Evolutionary conservation across 1,140 invertebrate species (phyloP), one percentile per base, ranked within the genome.

Genomic region (Lasioglossum albipes): DNA sequence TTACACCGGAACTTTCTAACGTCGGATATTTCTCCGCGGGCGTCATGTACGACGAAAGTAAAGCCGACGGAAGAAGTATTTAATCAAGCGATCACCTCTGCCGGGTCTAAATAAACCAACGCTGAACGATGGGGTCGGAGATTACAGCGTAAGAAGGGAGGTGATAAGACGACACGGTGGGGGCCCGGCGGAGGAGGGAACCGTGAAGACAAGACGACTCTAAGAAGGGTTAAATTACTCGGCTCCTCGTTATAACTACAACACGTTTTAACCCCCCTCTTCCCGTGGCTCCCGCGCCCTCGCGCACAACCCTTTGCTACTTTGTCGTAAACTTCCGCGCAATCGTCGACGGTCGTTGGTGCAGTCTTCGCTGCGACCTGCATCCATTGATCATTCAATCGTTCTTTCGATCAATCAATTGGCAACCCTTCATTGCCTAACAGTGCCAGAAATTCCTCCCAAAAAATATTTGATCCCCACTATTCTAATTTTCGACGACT

Each of bases 151-250:
- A 77, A 83, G 76, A 82, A 86, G 84, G 71, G 82, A 83, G 83
- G 81, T 85, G 87, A 88, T 88, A 89, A 89, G 85, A 81, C 78
- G 83, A 88, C 82, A 81, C 82, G 83, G 74, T 68, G 75, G 67
- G 71, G 78, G 64, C 36, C 59, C 41, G 83, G 64, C 59, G 31
- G 59, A 42, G 72, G 54, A 73, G 82, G 79, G 77, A 82, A 72
- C 42, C 77, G 83, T 75, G 77, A 85, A 89, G 87, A 89, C 88
- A 87, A 89, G 87, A 81, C 86, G 87, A 89, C 79, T 88, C 88
- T 87, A 88, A 89, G 88, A 89, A 90, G 89, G 89, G 89, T 90
- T 90, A 82, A 90, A 90, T 90, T 90, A 88, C 87, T 84, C 81
- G 76, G 67, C 84, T 88, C 82, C 86, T 90, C 85, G 88, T 90